Conservation (phyloP, 2,113 vertebrate species). For the Merops nubicus region DNA sequence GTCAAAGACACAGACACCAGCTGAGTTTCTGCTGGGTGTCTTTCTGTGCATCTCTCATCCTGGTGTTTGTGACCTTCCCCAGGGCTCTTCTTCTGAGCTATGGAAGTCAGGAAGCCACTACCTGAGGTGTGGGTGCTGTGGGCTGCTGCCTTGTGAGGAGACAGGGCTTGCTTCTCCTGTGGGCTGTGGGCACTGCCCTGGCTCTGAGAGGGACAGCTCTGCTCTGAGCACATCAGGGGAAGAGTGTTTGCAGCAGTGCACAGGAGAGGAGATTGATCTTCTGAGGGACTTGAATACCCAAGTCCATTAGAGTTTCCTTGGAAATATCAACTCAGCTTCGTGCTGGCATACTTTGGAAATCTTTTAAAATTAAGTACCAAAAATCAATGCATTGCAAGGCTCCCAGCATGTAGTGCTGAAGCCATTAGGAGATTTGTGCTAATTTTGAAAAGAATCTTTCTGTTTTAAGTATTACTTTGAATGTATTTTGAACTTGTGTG, state of each 20-base stretch:
- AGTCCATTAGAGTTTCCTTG: constrained; percentile 7
- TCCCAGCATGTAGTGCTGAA: constrained; percentile 22
- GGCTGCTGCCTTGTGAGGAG: background rate
- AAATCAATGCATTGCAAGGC: background rate
- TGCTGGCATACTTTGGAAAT: background rate
- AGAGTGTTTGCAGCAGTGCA: background rate
- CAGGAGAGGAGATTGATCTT: background rate
- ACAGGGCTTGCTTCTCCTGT: background rate
- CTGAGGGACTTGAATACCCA: background rate
- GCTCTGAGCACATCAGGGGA: rapidly evolving
- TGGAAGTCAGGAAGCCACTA: too few species aligned
- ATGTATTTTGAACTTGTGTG: background rate
- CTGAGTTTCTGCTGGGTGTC: background rate
- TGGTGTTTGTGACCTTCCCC: background rate
- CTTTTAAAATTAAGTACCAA: constrained; percentile 3
- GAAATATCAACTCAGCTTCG: background rate
- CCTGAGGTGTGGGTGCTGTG: background rate
- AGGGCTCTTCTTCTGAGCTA: background rate
- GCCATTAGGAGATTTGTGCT: constrained; percentile 14
- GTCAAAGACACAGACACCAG: background rate
- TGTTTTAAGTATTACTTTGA: constrained; percentile 26
- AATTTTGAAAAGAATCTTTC: constrained; percentile 34
- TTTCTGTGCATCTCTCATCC: background rate
- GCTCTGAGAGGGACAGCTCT: background rate
- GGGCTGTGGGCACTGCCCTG: rapidly evolving